Conservation (phyloP, 2,888 invertebrate genomes). For the Nomada fabriciana region DNA sequence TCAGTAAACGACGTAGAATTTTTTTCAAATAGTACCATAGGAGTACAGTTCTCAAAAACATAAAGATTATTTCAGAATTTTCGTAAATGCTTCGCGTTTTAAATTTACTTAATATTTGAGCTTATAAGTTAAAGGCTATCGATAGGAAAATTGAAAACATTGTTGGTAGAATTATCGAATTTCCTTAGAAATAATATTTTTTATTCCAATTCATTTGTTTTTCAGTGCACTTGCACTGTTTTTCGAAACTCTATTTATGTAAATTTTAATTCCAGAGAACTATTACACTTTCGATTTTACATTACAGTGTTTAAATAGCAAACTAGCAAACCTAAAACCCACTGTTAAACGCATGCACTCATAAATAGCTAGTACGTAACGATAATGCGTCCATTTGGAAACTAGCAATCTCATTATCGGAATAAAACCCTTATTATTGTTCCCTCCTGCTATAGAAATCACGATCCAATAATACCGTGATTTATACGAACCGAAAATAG, state of each 20-base stretch:
- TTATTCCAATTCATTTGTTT: too few species aligned
- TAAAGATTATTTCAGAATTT: too few species aligned
- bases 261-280: background rate
- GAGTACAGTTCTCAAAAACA: too few species aligned
- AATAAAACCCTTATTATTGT: conserved; percentile 40
- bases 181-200: too few species aligned
- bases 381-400: conserved; percentile 21
- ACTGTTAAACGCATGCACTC: conserved; percentile 20
- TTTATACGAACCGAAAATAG: conserved; percentile 5
- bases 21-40: too few species aligned
- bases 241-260: background rate
- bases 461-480: conserved; percentile 4
- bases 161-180: too few species aligned
- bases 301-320: background rate
- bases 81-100: too few species aligned
- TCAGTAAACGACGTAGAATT: too few species aligned
- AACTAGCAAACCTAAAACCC: background rate
- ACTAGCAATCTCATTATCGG: conserved; percentile 20
- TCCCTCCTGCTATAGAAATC: conserved; percentile 26
- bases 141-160: too few species aligned
- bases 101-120: too few species aligned
- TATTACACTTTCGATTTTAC: background rate
- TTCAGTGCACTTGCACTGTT: too few species aligned
- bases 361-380: conserved; percentile 7
- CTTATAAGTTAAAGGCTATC: too few species aligned